Evolutionary conservation across 2,888 invertebrate genomes (phyloP).

Genomic region (Eueremaeus valkanovi): DNA sequence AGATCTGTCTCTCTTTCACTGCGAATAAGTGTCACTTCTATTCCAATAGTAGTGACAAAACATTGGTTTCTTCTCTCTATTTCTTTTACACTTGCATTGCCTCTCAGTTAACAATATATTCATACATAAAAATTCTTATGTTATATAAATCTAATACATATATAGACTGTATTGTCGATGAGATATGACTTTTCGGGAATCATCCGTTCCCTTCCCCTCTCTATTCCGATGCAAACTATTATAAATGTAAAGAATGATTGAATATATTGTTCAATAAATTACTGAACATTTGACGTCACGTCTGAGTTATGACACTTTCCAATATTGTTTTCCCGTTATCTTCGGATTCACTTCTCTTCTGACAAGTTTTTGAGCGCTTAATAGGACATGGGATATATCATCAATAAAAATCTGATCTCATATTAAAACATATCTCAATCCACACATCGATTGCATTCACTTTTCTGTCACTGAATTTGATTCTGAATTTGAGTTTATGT

Average conservation of each 20-base stretch:
- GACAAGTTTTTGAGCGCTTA: not conserved
- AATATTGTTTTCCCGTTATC: conserved; percentile 26
- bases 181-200: no score
- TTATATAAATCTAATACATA: conserved; percentile 19
- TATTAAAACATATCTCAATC: not conserved
- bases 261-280: conserved; percentile 22
- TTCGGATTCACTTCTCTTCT: not conserved
- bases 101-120: no score
- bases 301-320: conserved; percentile 23
- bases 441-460: not conserved
- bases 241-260: conserved; percentile 1
- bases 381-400: not conserved
- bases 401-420: not conserved
- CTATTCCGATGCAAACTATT: not conserved
- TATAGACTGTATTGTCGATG: not conserved
- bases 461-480: not conserved
- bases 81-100: no score
- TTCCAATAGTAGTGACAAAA: not conserved
- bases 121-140: no score
- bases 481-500: no score
- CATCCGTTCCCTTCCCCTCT: no score
- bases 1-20: conserved; percentile 5
- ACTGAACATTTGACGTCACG: not conserved
- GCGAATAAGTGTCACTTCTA: not conserved
- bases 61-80: not conserved